A percentile compares a stretch with the other conserved stretches of the same genome.
phyloP scores from a whole-genome alignment of 2,888 invertebrate genomes.

The Agrenia bidenticulata region DNA sequence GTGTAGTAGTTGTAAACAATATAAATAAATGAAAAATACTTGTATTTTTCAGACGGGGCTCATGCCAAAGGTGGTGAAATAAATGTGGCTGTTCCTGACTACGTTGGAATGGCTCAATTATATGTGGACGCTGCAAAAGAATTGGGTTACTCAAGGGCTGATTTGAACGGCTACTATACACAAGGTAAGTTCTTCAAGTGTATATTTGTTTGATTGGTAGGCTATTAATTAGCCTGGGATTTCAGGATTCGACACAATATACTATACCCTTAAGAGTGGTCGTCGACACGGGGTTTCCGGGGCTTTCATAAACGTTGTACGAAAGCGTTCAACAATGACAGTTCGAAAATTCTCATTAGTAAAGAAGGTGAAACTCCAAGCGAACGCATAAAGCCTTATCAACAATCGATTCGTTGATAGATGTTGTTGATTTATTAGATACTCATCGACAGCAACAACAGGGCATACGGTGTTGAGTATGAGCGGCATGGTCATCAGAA shows the following conservation, averaged over 20 bases:
- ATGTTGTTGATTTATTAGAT: slow-evolving; percentile 22
- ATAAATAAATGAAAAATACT: not conserved
- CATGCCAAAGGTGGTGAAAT: slow-evolving; percentile 27
- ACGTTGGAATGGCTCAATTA: slow-evolving; percentile 61
- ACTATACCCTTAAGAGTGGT: slow-evolving; percentile 37
- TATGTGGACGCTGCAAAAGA: slow-evolving; percentile 64
- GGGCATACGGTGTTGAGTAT: slow-evolving; percentile 42
- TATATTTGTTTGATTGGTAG: not conserved
- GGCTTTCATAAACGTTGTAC: slow-evolving; percentile 37
- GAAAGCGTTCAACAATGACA: slow-evolving; percentile 39
- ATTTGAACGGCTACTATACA: slow-evolving; percentile 58
- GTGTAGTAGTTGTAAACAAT: not conserved
- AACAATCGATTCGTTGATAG: not conserved
- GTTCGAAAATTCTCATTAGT: slow-evolving; percentile 49
- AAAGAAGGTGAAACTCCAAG: slow-evolving; percentile 45
- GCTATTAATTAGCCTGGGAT: not conserved
- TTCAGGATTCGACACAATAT: slow-evolving; percentile 40
- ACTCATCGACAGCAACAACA: slow-evolving; percentile 39
- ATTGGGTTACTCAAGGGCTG: slow-evolving; percentile 61
- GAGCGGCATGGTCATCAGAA: slow-evolving; percentile 36
- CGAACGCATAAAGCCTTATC: not conserved
- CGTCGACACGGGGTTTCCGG: slow-evolving; percentile 35
- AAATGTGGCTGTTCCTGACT: slow-evolving; percentile 57
- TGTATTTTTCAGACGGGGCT: slow-evolving; percentile 22
- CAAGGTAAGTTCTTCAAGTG: slow-evolving; percentile 53